phyloP scores from a whole-genome alignment of 2,888 invertebrate genomes.

The Drosophila neotestacea region DNA sequence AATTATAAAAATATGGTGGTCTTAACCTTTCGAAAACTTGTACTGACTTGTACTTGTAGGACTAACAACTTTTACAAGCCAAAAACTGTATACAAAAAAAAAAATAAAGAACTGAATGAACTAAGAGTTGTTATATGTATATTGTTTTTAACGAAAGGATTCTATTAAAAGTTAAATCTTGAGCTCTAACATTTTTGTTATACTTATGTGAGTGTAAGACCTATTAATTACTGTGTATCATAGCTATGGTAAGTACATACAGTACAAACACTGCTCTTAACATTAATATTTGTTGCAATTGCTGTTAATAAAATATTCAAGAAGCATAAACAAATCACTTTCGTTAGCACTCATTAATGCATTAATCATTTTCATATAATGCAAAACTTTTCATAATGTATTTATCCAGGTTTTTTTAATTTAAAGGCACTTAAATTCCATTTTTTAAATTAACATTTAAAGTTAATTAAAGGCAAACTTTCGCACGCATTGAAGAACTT shows the following conservation, averaged over 20 bases:
- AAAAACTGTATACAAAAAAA: too few species aligned
- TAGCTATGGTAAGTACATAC: too few species aligned
- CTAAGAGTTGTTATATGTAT: too few species aligned
- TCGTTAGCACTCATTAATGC: conserved; percentile 20
- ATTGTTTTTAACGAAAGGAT: too few species aligned
- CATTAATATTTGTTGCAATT: background rate
- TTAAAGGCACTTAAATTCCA: conserved; percentile 74
- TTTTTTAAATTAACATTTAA: conserved; percentile 72
- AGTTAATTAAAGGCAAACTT: conserved; percentile 40
- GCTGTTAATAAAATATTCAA: background rate
- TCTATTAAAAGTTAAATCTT: too few species aligned
- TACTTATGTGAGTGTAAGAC: background rate
- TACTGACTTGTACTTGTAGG: too few species aligned
- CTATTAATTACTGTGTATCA: too few species aligned
- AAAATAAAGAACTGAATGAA: too few species aligned
- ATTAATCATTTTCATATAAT: conserved; percentile 25
- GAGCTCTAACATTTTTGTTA: too few species aligned
- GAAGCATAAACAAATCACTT: conserved; percentile 14
- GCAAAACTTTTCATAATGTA: conserved; percentile 49
- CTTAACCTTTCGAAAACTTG: too few species aligned
- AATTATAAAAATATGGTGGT: too few species aligned
- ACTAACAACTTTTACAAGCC: too few species aligned
- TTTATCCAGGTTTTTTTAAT: conserved; percentile 52
- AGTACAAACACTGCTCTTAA: background rate
- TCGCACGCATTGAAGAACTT: conserved; percentile 39